Conservation (phyloP, 2,888 invertebrate species). For the Ellobium chinense region DNA sequence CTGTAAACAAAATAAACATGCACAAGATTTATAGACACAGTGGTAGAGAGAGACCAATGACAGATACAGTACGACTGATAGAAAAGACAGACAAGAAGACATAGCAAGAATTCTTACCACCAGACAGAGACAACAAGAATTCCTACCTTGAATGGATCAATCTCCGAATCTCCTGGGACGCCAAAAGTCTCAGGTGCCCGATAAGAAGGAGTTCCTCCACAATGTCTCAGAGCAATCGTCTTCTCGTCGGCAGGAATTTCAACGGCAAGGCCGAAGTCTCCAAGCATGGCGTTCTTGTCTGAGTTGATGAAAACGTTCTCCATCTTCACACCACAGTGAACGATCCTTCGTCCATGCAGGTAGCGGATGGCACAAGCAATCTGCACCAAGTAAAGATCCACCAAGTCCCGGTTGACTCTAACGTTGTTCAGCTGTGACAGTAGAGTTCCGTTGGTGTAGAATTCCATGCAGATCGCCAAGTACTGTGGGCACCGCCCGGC, state of each 20-base stretch:
- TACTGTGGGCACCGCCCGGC: background rate
- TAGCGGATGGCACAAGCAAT: background rate
- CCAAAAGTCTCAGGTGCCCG: background rate
- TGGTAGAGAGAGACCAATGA: no score
- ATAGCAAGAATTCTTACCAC: no score
- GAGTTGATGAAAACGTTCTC: background rate
- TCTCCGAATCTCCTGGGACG: background rate
- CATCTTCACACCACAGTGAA: background rate
- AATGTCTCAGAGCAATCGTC: background rate
- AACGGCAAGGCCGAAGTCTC: background rate
- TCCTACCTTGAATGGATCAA: slow-evolving; percentile 13
- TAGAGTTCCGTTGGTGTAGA: background rate
- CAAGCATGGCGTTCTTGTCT: background rate
- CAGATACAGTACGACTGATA: no score
- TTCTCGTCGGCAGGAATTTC: background rate
- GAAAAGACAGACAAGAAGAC: no score
- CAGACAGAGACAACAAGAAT: no score
- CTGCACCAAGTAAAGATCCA: background rate
- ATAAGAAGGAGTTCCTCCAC: slow-evolving; percentile 7
- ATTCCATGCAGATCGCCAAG: background rate
- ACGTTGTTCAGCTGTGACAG: background rate
- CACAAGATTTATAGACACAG: no score
- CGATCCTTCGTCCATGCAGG: background rate
- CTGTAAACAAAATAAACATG: no score
- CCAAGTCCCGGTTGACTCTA: background rate